Percentiles rank a stretch among this genome's conserved stretches.
phyloP scores from a whole-genome alignment of 2,113 vertebrate species.

The Actenoides hombroni region DNA sequence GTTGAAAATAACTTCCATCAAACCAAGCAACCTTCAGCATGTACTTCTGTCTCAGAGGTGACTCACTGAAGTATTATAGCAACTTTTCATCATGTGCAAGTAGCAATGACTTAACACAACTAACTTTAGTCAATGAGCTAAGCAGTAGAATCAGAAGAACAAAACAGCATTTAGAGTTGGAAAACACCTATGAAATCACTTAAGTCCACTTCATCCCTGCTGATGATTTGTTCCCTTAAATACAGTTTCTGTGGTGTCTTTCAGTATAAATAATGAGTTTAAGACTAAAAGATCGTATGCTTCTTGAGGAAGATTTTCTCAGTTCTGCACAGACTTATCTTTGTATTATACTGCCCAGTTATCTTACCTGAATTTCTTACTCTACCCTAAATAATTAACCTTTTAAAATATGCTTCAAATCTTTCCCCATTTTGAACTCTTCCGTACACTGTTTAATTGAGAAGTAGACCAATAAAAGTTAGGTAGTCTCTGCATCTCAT shows the following conservation, averaged over 20 bases:
- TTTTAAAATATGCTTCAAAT: not conserved
- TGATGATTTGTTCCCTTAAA: not conserved
- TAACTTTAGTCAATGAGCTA: not conserved
- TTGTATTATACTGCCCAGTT: not conserved
- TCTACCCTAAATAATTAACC: not conserved
- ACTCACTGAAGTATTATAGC: not conserved
- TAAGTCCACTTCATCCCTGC: not conserved
- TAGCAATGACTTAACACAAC: not conserved
- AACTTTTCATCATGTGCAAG: not conserved
- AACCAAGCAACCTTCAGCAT: not conserved
- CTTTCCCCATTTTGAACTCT: not conserved
- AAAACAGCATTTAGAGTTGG: not conserved
- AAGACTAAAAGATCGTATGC: not conserved
- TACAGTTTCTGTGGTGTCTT: not conserved
- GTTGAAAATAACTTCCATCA: slow-evolving; percentile 18
- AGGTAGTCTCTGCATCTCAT: not conserved
- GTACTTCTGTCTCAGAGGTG: slow-evolving; percentile 7
- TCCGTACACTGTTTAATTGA: not conserved
- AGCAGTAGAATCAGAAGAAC: not conserved
- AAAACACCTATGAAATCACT: not conserved
- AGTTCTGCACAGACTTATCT: not conserved
- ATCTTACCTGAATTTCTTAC: not conserved
- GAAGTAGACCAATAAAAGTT: not conserved
- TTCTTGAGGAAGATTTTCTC: not conserved
- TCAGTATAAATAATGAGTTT: not conserved